phyloP scores from a whole-genome alignment of 1,140 invertebrate genomes.

The Battus philenor region DNA sequence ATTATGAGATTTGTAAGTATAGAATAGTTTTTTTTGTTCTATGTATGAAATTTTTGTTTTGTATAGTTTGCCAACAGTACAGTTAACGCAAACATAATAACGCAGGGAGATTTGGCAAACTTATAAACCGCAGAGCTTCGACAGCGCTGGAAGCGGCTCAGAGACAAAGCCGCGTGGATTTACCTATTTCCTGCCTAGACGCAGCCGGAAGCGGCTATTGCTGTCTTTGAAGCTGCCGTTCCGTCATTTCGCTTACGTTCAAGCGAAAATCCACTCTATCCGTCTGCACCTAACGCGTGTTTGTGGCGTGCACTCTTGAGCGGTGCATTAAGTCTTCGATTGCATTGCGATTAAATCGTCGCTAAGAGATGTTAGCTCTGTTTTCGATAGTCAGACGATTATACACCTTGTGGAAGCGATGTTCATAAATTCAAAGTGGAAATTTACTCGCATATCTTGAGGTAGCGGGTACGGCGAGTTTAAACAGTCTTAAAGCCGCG shows the following conservation, averaged over 20 bases:
- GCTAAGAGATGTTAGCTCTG: too few relatives aligned
- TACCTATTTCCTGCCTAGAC: constrained; percentile 64
- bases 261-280: not conserved
- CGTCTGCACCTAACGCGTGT: not conserved
- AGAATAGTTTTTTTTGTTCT: too few relatives aligned
- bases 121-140: constrained; percentile 26
- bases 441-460: too few relatives aligned
- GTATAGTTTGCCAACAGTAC: too few relatives aligned
- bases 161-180: constrained; percentile 55
- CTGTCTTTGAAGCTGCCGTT: constrained; percentile 34
- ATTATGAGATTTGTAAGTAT: too few relatives aligned
- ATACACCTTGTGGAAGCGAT: too few relatives aligned
- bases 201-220: constrained; percentile 38
- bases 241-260: not conserved
- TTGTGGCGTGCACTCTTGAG: too few relatives aligned
- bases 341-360: constrained; percentile 15
- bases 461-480: too few relatives aligned
- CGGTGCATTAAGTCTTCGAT: constrained; percentile 12
- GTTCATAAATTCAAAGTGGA: too few relatives aligned
- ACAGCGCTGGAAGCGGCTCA: constrained; percentile 32
- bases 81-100: constrained; percentile 2
- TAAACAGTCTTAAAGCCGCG: too few relatives aligned
- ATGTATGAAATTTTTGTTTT: not conserved
- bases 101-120: constrained; percentile 12
- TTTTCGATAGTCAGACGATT: too few relatives aligned